Conservation (phyloP, 2,113 vertebrate genomes). For the Macaca mulatta region DNA sequence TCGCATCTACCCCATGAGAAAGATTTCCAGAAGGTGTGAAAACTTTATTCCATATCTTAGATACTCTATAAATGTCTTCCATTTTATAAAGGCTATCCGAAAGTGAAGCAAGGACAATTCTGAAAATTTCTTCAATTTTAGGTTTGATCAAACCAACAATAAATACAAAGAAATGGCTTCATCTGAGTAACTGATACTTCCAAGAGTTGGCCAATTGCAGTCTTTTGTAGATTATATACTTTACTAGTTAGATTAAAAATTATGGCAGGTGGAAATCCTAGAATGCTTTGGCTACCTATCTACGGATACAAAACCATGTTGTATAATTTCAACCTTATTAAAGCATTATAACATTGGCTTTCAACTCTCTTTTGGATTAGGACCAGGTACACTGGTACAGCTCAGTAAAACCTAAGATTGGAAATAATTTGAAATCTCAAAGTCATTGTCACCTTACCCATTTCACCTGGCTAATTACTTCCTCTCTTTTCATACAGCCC, state of each 20-base stretch:
- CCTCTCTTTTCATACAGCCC: background rate
- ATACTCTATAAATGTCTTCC: background rate
- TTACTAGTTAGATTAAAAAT: conserved; percentile 29
- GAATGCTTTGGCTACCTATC: conserved; percentile 7
- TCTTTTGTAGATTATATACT: background rate
- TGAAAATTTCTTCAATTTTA: background rate
- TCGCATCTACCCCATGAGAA: background rate
- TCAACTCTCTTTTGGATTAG: background rate
- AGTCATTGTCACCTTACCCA: conserved; percentile 37
- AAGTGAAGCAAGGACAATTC: background rate
- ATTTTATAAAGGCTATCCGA: background rate
- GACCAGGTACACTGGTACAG: conserved; percentile 10
- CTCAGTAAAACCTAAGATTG: conserved; percentile 35
- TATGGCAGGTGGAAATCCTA: conserved; percentile 7
- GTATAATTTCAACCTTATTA: background rate
- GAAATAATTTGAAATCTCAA: conserved; percentile 47
- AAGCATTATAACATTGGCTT: conserved; percentile 19
- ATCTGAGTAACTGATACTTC: background rate
- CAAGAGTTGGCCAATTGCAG: background rate
- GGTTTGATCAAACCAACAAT: conserved; percentile 13
- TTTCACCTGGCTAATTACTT: conserved; percentile 20
- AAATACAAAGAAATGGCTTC: conserved; percentile 31
- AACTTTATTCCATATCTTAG: conserved; percentile 13
- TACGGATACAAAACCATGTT: background rate
- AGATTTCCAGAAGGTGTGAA: conserved; percentile 2